Evolutionary conservation across 2,888 invertebrate species (phyloP), one percentile per base, ranked within the genome.

Genomic region (Platycheirus rosarum): DNA sequence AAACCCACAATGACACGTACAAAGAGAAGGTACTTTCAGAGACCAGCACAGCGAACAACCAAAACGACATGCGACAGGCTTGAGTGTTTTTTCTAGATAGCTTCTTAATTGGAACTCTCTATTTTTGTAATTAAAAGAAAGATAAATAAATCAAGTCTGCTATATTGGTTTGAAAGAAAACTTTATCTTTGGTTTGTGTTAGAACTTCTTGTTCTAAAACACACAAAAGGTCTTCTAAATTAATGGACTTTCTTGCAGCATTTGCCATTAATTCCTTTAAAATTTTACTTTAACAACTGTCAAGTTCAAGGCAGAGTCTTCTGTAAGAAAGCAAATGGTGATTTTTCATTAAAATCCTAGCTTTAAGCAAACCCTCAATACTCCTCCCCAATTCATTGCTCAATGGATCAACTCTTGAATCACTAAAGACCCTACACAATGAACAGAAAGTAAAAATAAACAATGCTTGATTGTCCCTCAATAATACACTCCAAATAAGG

Each of bases 1-100:
- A 37, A 62, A 40, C 37, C 49, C 11, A 14, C 16, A 48, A 60
- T 57, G 66, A 23, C 71, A 78, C 71, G 77, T 71, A 53, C 60
- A 32, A 35, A 44, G 42, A 60, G 42, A 60, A 1, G 8, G 29
- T 32, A 32, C 8, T 32, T 32, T 8, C 29, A 32, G 29, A 32
- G 29, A 6, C 29, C 29, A 32, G 29, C 8, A 51, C n/a, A 32
- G 16, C 66, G 57, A 49, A 49, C 44, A 66, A 63, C 77, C 51
- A 65, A 20, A 60, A 66, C 44, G 51, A 49, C 35, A 65, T 29
- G 51, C 29, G 44, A 46, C 44, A 65, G 16, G 37, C 20, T 71
- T 42, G 29, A 32, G 49, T 42, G 26, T 32, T 20, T 37, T 46
- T 29, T 32, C 65, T 48, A 32, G 29, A 7, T 8, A 7, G 3